Evolutionary conservation across 1,140 invertebrate genomes (phyloP).

Genomic region (Bombus confusus): DNA sequence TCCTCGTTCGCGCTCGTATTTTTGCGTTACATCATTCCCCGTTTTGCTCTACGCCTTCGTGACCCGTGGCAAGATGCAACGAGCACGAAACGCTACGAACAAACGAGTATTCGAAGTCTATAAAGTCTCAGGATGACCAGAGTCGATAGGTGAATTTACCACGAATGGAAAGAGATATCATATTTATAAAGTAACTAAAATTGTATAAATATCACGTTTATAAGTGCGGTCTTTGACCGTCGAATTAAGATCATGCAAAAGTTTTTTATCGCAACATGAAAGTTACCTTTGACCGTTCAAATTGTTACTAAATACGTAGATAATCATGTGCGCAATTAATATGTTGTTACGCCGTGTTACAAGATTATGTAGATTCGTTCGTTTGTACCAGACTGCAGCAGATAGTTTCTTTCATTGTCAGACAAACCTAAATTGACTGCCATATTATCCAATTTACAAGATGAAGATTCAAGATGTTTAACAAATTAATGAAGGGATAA

Average conservation of each 20-base stretch:
- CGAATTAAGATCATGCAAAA: too few species aligned
- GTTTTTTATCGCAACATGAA: too few species aligned
- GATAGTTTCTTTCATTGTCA: neutral
- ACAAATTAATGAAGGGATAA: neutral
- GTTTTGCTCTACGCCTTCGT: neutral
- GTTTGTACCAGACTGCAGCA: neutral
- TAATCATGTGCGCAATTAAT: too few species aligned
- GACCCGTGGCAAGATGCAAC: neutral
- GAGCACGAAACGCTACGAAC: neutral
- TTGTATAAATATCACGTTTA: too few species aligned
- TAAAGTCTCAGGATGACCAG: too few species aligned
- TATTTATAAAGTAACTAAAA: too few species aligned
- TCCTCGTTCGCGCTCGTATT: neutral
- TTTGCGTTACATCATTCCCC: constrained; percentile 13
- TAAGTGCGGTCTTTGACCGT: too few species aligned
- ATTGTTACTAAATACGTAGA: too few species aligned
- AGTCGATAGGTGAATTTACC: too few species aligned
- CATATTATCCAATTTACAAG: neutral
- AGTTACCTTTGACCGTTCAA: too few species aligned
- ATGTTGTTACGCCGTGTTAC: too few species aligned
- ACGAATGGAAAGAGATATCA: too few species aligned
- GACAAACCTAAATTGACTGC: neutral
- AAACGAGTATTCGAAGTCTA: neutral
- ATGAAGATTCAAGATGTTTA: neutral
- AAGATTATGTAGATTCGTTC: neutral